Percentiles rank a stretch among this genome's conserved stretches.
Evolutionary conservation across 1,140 invertebrate genomes (phyloP).

Genomic region (Nasonia giraulti): DNA sequence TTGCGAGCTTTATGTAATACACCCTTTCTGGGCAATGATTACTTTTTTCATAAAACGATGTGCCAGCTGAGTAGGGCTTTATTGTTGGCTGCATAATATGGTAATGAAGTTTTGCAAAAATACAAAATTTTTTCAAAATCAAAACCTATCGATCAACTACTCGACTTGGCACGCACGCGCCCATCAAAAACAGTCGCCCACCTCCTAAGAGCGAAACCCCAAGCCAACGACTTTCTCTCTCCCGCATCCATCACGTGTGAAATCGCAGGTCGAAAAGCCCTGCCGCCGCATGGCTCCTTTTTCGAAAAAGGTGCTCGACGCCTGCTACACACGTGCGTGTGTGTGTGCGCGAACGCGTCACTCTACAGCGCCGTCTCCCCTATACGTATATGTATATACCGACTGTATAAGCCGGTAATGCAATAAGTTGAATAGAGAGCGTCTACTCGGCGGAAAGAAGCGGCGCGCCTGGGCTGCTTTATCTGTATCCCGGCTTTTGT

Average conservation of each 20-base stretch:
- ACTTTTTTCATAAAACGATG: not conserved
- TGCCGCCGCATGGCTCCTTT: not conserved
- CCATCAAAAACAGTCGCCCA: too few relatives aligned
- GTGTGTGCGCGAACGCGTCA: conserved; percentile 53
- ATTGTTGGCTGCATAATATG: not conserved
- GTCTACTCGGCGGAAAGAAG: conserved; percentile 69
- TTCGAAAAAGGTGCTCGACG: conserved; percentile 36
- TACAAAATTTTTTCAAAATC: too few relatives aligned
- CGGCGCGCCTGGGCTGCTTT: conserved; percentile 28
- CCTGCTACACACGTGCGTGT: conserved; percentile 49
- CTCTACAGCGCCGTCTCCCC: too few relatives aligned
- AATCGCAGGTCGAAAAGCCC: not conserved
- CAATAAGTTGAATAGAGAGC: conserved; percentile 72
- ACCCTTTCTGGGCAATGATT: not conserved
- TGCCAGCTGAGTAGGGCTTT: not conserved
- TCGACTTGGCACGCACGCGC: too few relatives aligned
- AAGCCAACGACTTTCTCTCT: too few relatives aligned
- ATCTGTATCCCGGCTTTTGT: not conserved
- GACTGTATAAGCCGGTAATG: conserved; percentile 70
- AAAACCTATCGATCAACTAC: too few relatives aligned
- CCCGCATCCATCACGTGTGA: conserved; percentile 12
- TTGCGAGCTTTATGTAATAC: too few relatives aligned
- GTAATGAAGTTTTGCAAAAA: not conserved
- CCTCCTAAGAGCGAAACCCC: too few relatives aligned
- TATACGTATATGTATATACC: conserved; percentile 44